Evolutionary conservation across 2,113 vertebrate species (phyloP).

Genomic region (Dromaius novaehollandiae): DNA sequence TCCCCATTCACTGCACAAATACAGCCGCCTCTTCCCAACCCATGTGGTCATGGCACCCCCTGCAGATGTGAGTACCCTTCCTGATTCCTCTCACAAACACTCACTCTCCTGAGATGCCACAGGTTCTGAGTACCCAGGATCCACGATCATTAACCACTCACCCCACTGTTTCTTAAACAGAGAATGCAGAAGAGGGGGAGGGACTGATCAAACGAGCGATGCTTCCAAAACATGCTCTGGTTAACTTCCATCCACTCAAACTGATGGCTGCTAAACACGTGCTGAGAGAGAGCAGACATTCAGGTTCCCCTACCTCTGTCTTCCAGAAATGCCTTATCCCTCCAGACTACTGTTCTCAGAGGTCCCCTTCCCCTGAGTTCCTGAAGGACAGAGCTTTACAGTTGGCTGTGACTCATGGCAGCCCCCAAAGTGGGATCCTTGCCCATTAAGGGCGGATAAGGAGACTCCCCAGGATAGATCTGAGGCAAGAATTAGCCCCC

Average conservation of each 20-base stretch:
- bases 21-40: not conserved
- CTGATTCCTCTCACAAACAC: rapidly evolving
- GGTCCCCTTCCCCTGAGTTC: not conserved
- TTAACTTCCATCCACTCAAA: not conserved
- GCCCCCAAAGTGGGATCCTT: rapidly evolving
- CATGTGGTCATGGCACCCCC: not conserved
- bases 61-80: not conserved
- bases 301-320: not conserved
- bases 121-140: not conserved
- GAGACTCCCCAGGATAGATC: not conserved
- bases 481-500: not conserved
- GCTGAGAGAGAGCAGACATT: not conserved
- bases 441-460: not conserved
- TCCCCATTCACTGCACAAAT: not conserved
- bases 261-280: not conserved
- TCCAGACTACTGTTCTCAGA: not conserved
- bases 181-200: not conserved
- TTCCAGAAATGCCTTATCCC: not conserved
- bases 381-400: not conserved
- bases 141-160: rapidly evolving
- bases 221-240: not conserved
- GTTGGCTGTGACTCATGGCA: rapidly evolving
- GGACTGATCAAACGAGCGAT: not conserved
- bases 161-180: not conserved
- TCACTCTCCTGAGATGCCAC: not conserved